Evolutionary conservation across 2,888 invertebrate genomes (phyloP).

Genomic region (Drosophila helvetica): DNA sequence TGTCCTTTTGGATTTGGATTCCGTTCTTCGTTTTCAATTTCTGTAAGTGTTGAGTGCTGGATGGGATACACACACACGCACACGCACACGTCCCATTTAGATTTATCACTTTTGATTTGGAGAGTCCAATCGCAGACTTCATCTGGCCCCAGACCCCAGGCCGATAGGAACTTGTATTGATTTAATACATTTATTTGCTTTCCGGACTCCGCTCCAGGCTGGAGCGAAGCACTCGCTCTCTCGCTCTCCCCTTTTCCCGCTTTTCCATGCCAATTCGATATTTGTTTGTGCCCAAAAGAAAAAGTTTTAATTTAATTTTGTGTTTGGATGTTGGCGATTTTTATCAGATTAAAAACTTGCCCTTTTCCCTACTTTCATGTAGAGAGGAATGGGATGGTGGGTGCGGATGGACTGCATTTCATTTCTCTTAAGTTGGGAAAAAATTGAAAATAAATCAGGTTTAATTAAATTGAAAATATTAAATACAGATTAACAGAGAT

Average conservation of each 20-base stretch:
- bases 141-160: slow-evolving; percentile 1
- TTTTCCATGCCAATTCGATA: slow-evolving; percentile 34
- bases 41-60: slow-evolving; percentile 62
- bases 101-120: slow-evolving; percentile 79
- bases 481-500: slow-evolving; percentile 28
- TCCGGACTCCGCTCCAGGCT: slow-evolving; percentile 21
- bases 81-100: slow-evolving; percentile 71
- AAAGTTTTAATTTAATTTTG: slow-evolving; percentile 74
- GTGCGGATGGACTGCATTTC: not conserved
- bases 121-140: slow-evolving; percentile 18
- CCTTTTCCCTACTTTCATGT: slow-evolving; percentile 13
- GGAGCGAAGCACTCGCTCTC: too few relatives aligned
- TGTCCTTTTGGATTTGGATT: slow-evolving; percentile 38
- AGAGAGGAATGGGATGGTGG: not conserved
- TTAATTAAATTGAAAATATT: slow-evolving; percentile 12
- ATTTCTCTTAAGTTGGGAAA: not conserved
- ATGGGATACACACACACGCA: slow-evolving; percentile 28
- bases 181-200: slow-evolving; percentile 76
- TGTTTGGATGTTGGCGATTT: slow-evolving; percentile 39
- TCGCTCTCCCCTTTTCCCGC: not conserved
- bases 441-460: not conserved
- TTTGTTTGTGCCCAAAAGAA: slow-evolving; percentile 45
- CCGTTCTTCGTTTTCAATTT: slow-evolving; percentile 61
- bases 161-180: slow-evolving; percentile 62
- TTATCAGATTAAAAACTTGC: slow-evolving; percentile 71